Evolutionary conservation across 2,888 invertebrate species (phyloP).

Genomic region (Tuta absoluta): DNA sequence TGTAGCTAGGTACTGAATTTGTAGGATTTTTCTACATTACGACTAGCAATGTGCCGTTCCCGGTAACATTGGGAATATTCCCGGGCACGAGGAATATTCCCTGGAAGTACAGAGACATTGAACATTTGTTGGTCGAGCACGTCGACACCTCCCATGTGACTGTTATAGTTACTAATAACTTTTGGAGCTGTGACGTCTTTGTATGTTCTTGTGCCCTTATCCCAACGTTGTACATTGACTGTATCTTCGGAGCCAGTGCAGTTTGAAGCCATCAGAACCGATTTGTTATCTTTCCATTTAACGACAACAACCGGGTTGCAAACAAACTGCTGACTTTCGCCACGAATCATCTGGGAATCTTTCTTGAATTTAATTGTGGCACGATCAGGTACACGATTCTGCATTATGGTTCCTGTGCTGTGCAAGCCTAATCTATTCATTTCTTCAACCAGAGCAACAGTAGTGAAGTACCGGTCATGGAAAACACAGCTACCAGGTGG

Average conservation of each 20-base stretch:
- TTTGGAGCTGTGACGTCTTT: background rate
- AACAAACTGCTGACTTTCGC: slow-evolving; percentile 31
- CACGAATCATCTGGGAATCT: slow-evolving; percentile 31
- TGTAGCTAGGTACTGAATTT: too few species aligned
- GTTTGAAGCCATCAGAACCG: slow-evolving; percentile 34
- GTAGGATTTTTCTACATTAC: too few species aligned
- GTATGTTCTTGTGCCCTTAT: background rate
- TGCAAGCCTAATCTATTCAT: slow-evolving; percentile 31
- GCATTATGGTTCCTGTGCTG: slow-evolving; percentile 33
- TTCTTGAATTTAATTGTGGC: slow-evolving; percentile 30
- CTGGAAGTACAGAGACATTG: too few species aligned
- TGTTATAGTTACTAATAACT: background rate
- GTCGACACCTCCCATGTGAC: background rate
- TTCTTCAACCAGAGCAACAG: slow-evolving; percentile 38
- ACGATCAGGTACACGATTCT: slow-evolving; percentile 32
- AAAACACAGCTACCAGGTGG: slow-evolving; percentile 41
- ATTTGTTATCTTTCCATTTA: slow-evolving; percentile 35
- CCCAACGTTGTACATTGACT: slow-evolving; percentile 2
- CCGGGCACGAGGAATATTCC: too few species aligned
- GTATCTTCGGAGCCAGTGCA: slow-evolving; percentile 30
- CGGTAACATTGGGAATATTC: too few species aligned
- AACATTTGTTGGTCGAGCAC: too few species aligned
- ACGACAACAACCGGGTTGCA: slow-evolving; percentile 26
- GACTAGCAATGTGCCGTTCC: too few species aligned
- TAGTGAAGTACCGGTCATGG: slow-evolving; percentile 39